Conservation (phyloP, 2,888 invertebrate genomes). For the Euproctis similis region DNA sequence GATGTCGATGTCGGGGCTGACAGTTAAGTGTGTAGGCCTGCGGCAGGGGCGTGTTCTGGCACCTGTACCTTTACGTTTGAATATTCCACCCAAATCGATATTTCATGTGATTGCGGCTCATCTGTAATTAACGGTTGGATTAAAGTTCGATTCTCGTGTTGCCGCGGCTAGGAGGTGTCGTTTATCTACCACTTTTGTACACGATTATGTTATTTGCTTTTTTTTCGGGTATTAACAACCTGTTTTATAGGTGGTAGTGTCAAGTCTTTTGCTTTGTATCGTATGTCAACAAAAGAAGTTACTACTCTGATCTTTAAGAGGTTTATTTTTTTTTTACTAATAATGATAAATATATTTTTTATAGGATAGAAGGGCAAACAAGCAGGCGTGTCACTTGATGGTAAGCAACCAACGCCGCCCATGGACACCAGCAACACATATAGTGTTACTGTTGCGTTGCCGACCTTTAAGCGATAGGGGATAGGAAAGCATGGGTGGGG, state of each 20-base stretch:
- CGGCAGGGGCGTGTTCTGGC: conserved; percentile 56
- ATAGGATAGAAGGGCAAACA: too few species aligned
- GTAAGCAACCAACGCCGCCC: too few species aligned
- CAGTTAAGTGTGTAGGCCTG: conserved; percentile 49
- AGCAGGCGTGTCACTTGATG: too few species aligned
- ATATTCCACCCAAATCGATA: conserved; percentile 66
- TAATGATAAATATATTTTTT: too few species aligned
- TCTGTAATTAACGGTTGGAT: conserved; percentile 65
- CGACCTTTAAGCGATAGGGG: too few species aligned
- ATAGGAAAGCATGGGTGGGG: too few species aligned
- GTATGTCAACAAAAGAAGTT: too few species aligned
- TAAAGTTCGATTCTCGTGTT: conserved; percentile 43
- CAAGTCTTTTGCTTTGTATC: too few species aligned
- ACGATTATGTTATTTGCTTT: conserved; percentile 23
- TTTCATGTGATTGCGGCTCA: conserved; percentile 57
- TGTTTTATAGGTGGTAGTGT: conserved; percentile 12
- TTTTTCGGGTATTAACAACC: conserved; percentile 1
- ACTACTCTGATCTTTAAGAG: too few species aligned
- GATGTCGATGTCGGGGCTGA: conserved; percentile 26
- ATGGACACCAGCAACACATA: too few species aligned
- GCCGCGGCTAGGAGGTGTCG: conserved; percentile 61
- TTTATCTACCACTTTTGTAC: conserved; percentile 48
- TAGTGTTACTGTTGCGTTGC: too few species aligned
- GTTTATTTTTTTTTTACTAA: too few species aligned
- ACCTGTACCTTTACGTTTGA: conserved; percentile 63